A percentile compares a stretch with the other conserved stretches of the same genome.
Evolutionary conservation across 2,113 vertebrate genomes (phyloP).

Genomic region (Amazona vittata): DNA sequence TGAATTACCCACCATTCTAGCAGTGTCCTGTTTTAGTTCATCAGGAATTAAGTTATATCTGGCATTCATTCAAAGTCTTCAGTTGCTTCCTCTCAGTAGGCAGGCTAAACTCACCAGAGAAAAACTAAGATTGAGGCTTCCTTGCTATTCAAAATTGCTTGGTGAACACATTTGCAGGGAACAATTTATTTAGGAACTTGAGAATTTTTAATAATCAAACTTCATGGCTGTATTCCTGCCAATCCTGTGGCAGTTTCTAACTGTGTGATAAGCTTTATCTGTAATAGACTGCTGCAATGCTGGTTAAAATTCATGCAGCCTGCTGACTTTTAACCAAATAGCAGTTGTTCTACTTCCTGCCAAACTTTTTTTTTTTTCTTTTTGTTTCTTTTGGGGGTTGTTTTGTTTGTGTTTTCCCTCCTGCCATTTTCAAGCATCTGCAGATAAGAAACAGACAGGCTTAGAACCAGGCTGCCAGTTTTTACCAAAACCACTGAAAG

Average conservation of each 20-base stretch:
- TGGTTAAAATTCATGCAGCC: neutral
- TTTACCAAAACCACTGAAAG: neutral
- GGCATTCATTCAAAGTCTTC: neutral
- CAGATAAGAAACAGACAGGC: neutral
- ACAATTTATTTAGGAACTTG: neutral
- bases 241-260: neutral
- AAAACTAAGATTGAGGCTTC: neutral
- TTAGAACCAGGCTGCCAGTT: neutral
- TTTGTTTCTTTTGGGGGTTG: neutral
- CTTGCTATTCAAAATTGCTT: neutral
- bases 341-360: neutral
- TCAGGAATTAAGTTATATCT: neutral
- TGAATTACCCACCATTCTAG: neutral
- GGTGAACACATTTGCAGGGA: neutral
- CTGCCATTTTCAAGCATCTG: neutral
- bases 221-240: neutral
- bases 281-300: neutral
- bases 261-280: neutral
- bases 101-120: neutral
- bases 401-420: neutral
- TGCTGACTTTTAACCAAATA: neutral
- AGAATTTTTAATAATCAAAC: neutral
- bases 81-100: neutral
- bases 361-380: neutral
- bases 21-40: neutral